A percentile compares a stretch with the other conserved stretches of the same genome.
Evolutionary conservation across 2,888 invertebrate species (phyloP).

Genomic region (Chymomyza fuscimana): DNA sequence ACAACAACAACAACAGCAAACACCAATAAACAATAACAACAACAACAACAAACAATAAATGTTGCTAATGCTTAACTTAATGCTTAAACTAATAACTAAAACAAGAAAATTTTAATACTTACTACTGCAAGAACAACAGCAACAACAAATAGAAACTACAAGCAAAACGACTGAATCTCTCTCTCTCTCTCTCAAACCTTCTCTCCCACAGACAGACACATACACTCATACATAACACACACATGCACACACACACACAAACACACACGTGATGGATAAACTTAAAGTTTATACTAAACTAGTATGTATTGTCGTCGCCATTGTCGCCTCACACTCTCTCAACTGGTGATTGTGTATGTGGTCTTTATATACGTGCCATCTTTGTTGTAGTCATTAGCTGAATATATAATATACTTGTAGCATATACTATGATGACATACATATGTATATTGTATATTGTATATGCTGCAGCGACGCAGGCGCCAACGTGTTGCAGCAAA

Average conservation of each 20-base stretch:
- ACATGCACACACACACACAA: slow-evolving; percentile 20
- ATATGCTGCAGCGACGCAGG: slow-evolving; percentile 45
- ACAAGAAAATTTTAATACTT: slow-evolving; percentile 67
- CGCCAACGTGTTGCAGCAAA: slow-evolving; percentile 24
- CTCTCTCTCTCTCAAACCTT: slow-evolving; percentile 34
- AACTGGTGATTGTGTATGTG: slow-evolving; percentile 76
- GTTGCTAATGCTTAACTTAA: slow-evolving; percentile 1
- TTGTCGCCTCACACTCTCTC: slow-evolving; percentile 73
- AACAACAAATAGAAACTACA: slow-evolving; percentile 40
- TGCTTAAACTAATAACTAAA: slow-evolving; percentile 14
- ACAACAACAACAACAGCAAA: slow-evolving; percentile 29
- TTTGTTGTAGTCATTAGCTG: slow-evolving; percentile 74
- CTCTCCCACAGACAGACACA: slow-evolving; percentile 23
- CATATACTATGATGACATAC: slow-evolving; percentile 3
- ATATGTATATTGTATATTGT: slow-evolving; percentile 24
- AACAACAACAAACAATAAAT: slow-evolving; percentile 26
- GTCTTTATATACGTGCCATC: slow-evolving; percentile 78
- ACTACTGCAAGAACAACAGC: slow-evolving; percentile 35
- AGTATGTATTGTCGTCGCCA: slow-evolving; percentile 54
- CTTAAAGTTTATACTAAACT: slow-evolving; percentile 53
- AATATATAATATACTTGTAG: slow-evolving; percentile 38
- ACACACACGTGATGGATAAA: slow-evolving; percentile 31
- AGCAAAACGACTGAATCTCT: slow-evolving; percentile 55
- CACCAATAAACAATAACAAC: slow-evolving; percentile 28
- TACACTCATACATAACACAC: slow-evolving; percentile 26